A percentile compares a stretch with the other conserved stretches of the same genome.
Conservation (phyloP, 2,888 invertebrate genomes). For the Pseudococcus viburni region DNA sequence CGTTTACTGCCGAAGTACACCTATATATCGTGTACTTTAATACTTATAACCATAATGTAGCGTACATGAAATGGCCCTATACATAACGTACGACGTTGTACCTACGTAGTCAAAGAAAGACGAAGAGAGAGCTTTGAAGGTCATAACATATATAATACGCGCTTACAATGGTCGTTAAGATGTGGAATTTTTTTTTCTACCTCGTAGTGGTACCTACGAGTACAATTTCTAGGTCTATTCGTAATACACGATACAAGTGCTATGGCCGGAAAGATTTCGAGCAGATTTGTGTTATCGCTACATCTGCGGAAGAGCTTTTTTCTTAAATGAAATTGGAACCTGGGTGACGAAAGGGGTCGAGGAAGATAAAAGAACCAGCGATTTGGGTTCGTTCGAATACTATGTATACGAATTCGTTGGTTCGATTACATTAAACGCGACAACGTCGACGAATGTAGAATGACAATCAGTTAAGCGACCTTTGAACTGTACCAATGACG, state of each 20-base stretch:
- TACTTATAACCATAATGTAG: slow-evolving; percentile 7
- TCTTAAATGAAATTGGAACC: too few relatives aligned
- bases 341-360: too few relatives aligned
- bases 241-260: too few relatives aligned
- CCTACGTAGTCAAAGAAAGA: slow-evolving; percentile 8
- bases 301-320: too few relatives aligned
- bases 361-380: too few relatives aligned
- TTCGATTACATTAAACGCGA: neutral
- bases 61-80: neutral
- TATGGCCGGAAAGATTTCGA: too few relatives aligned
- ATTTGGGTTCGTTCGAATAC: neutral
- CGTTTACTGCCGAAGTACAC: neutral
- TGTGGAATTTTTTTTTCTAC: neutral
- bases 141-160: neutral
- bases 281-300: too few relatives aligned
- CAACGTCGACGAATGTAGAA: neutral
- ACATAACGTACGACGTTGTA: neutral
- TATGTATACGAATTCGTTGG: neutral
- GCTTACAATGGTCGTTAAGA: slow-evolving; percentile 10
- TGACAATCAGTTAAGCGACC: slow-evolving; percentile 63
- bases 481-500: slow-evolving; percentile 59
- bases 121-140: slow-evolving; percentile 20
- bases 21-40: neutral
- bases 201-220: neutral
- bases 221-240: too few relatives aligned